These are phyloP conservation scores for Procambarus virginalis DNA, from an alignment of 1,140 invertebrate genomes.

Conservation along the genomic window DNA sequence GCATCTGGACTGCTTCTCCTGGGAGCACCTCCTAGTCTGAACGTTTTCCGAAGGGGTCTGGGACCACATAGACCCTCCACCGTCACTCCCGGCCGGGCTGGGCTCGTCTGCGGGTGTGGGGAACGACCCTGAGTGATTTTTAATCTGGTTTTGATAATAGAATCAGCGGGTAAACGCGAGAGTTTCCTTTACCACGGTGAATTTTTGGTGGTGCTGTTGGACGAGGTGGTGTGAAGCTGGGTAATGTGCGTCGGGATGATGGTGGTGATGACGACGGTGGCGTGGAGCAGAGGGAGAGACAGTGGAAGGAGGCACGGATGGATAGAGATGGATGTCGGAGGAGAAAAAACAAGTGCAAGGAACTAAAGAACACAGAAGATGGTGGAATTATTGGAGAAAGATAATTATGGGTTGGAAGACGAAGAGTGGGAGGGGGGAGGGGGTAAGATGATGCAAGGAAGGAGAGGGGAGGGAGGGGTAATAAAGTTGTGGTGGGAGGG, in stretches of 20 bases:
- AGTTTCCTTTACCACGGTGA: not conserved
- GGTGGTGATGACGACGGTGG: not conserved
- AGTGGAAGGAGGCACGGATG: not conserved
- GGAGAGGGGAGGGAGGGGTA: too few species aligned
- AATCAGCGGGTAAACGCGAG: slow-evolving; percentile 16
- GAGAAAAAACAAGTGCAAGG: too few species aligned
- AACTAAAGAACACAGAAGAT: too few species aligned
- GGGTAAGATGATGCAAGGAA: too few species aligned
- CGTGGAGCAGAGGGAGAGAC: not conserved
- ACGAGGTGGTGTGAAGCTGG: not conserved
- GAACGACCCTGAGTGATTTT: slow-evolving; percentile 27
- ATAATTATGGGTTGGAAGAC: too few species aligned
- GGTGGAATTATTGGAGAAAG: too few species aligned
- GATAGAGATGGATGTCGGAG: not conserved
- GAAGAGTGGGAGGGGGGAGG: too few species aligned
- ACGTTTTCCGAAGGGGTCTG: not conserved
- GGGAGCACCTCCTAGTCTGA: not conserved
- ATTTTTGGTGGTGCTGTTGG: not conserved
- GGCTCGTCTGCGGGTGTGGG: not conserved
- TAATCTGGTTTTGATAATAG: slow-evolving; percentile 34
- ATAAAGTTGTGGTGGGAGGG: too few species aligned
- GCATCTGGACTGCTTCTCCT: not conserved
- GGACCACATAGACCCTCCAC: not conserved
- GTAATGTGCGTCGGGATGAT: not conserved
- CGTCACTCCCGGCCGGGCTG: not conserved